Evolutionary conservation across 2,113 vertebrate species (phyloP).

Genomic region (Gobiocypris rarus): DNA sequence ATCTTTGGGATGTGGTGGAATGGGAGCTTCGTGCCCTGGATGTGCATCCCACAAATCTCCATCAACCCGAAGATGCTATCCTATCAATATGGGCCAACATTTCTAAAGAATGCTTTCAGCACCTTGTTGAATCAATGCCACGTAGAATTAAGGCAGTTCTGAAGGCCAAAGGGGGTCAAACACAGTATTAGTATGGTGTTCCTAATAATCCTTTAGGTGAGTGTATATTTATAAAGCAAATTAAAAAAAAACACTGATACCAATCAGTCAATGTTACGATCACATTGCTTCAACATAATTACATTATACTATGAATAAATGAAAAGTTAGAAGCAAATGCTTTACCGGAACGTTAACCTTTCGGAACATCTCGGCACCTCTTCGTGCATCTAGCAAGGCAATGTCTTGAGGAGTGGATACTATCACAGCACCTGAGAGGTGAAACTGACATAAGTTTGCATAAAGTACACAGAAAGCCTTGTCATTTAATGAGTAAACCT

Average conservation of each 20-base stretch:
- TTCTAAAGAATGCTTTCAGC: too few species aligned
- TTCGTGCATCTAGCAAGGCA: slow-evolving; percentile 88
- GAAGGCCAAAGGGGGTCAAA: too few species aligned
- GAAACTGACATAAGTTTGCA: background rate
- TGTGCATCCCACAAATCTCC: too few species aligned
- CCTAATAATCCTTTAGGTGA: too few species aligned
- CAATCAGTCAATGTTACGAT: too few species aligned
- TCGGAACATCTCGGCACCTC: slow-evolving; percentile 95
- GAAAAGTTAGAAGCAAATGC: background rate
- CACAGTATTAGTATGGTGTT: too few species aligned
- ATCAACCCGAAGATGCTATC: too few species aligned
- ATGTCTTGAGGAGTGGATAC: slow-evolving; percentile 96
- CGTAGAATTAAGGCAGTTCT: too few species aligned
- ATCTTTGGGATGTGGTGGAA: too few species aligned
- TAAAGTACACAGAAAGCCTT: background rate
- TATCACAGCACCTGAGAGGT: slow-evolving; percentile 88
- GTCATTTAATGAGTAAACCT: background rate
- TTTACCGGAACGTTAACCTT: slow-evolving; percentile 95
- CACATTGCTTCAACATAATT: background rate
- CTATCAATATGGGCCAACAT: too few species aligned
- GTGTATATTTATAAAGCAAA: background rate
- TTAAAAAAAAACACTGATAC: background rate
- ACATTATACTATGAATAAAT: background rate
- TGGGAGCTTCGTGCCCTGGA: too few species aligned
- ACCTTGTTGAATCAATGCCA: too few species aligned